These are phyloP conservation scores for Drosophila pseudoobscura DNA, from an alignment of 1,140 invertebrate species.

Conservation along the genomic window DNA sequence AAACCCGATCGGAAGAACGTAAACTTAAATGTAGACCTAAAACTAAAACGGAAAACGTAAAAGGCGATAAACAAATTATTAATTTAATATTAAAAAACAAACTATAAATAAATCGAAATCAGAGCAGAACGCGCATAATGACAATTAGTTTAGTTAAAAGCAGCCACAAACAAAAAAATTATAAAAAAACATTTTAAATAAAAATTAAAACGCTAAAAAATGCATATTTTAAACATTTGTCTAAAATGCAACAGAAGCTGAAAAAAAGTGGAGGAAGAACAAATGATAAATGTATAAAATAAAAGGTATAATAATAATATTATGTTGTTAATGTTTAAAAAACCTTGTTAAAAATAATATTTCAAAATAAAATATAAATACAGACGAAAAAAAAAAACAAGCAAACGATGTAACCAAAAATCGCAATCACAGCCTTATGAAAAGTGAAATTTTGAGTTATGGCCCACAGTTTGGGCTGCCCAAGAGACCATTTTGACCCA, in stretches of 20 bases:
- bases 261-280: slow-evolving; percentile 27
- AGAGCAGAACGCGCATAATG: slow-evolving; percentile 46
- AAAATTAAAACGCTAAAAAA: slow-evolving; percentile 58
- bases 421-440: slow-evolving; percentile 33
- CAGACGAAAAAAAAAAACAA: slow-evolving; percentile 50
- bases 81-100: slow-evolving; percentile 37
- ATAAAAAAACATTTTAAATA: slow-evolving; percentile 63
- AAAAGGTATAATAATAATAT: slow-evolving; percentile 78
- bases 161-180: slow-evolving; percentile 34
- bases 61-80: slow-evolving; percentile 54
- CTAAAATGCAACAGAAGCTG: slow-evolving; percentile 46
- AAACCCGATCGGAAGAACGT: slow-evolving; percentile 1
- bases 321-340: slow-evolving; percentile 82
- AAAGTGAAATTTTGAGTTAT: slow-evolving; percentile 77
- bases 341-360: slow-evolving; percentile 81
- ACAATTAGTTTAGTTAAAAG: slow-evolving; percentile 61
- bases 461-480: slow-evolving; percentile 32
- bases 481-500: slow-evolving; percentile 62
- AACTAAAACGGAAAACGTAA: slow-evolving; percentile 31
- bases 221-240: slow-evolving; percentile 76
- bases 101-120: slow-evolving; percentile 40
- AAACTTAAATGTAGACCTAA: slow-evolving; percentile 57
- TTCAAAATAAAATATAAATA: slow-evolving; percentile 77
- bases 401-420: slow-evolving; percentile 11
- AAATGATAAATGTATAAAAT: slow-evolving; percentile 74